phyloP scores from a whole-genome alignment of 2,113 vertebrate genomes.

The Antechinus flavipes region DNA sequence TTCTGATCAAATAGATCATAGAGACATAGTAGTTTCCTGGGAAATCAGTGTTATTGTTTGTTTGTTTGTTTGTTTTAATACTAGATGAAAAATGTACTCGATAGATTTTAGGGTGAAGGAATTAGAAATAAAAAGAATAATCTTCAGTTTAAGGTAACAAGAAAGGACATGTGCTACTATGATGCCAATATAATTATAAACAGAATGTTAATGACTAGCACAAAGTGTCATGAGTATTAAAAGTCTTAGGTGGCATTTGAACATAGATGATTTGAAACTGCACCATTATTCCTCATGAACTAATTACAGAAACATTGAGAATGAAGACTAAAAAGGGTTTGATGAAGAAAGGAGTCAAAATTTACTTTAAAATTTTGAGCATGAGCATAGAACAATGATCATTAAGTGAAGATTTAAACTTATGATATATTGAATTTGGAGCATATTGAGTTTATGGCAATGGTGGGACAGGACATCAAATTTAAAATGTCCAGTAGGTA shows the following conservation, averaged over 20 bases:
- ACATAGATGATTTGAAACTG: neutral
- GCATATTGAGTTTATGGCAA: neutral
- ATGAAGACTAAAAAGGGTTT: neutral
- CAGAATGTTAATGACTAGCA: neutral
- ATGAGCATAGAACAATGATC: neutral
- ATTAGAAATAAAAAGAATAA: neutral
- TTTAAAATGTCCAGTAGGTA: neutral
- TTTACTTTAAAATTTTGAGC: neutral
- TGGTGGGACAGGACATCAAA: neutral
- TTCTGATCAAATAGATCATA: neutral
- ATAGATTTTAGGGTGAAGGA: neutral
- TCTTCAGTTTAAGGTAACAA: neutral
- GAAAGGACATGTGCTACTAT: neutral
- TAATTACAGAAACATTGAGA: neutral
- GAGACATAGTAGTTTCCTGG: neutral
- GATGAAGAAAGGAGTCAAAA: neutral
- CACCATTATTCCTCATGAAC: neutral
- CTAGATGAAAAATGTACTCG: neutral
- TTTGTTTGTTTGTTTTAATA: neutral
- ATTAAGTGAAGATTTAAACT: neutral
- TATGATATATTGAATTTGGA: neutral
- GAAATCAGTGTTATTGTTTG: neutral
- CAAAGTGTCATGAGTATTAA: neutral
- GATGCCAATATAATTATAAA: neutral
- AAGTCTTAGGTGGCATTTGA: neutral